Evolutionary conservation across 2,113 vertebrate genomes (phyloP), one percentile per base, ranked within the genome.

Genomic region (Cyprinodon tularosa): DNA sequence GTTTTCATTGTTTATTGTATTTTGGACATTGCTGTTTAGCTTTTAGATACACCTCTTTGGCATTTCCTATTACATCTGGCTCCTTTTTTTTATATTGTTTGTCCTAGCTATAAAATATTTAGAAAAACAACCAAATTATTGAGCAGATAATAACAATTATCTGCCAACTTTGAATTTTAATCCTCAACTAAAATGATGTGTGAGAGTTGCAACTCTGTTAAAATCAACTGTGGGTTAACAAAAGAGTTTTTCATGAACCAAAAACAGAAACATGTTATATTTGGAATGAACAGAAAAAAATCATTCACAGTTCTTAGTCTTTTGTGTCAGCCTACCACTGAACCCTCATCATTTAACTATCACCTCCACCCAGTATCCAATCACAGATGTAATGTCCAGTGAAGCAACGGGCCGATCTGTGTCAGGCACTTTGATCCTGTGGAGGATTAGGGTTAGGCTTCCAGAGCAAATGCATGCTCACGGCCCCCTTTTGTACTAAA

Each of bases 291-390:
- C 36, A 44, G 67, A 48, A 80, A 88, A 81, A 47, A 75, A 84
- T 91, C 84, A 71, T 67, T 88, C 87, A 86, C 68, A 75, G 73
- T 65, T 66, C 48, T 83, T 75, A 80, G 77, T 66, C 72, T 2
- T 38, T 71, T 59, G 78, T 85, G 83, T 89, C 80, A 83, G 57
- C 38, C 36, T 1, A 69, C 72, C 66, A 75, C 68, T 64, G 74
- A 84, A 77, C 74, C 67, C 50, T 29, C 78, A 88, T 91, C 86
- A 88, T 68, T 80, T 22, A 82, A 39, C 86, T 90, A 84, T 90
- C 90, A 89, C 37, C 77, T 62, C 68, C 68, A 66, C 79, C 68
- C 69, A 62, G 84, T 45, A 78, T 76, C 84, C 77, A 84, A 78
- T 85, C 80, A 85, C 68, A 80, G 70, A 80, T 86, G 70, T 84